A percentile compares a stretch with the other conserved stretches of the same genome.
Conservation (phyloP, 2,888 invertebrate genomes). For the Diplolepis rosae region DNA sequence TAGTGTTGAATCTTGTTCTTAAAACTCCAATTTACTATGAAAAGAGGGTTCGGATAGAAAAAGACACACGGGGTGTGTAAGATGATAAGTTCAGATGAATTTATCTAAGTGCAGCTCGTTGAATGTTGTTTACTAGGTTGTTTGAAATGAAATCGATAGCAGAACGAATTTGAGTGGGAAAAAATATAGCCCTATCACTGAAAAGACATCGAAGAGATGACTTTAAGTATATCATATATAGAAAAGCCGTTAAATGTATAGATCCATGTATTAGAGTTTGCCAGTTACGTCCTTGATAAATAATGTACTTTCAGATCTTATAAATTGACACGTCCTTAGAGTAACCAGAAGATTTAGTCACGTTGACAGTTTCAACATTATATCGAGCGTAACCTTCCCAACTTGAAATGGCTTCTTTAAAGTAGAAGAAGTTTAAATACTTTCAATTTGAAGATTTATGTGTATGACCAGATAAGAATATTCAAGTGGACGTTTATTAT, state of each 20-base stretch:
- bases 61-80: no score
- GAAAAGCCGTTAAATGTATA: conserved; percentile 13
- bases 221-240: conserved; percentile 11
- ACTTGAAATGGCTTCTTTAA: not conserved
- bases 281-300: not conserved
- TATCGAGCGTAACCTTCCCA: not conserved
- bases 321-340: conserved; percentile 20
- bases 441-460: not conserved
- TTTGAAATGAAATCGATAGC: conserved; percentile 35
- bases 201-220: not conserved
- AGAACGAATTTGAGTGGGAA: conserved; percentile 4
- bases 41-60: no score
- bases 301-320: conserved; percentile 3
- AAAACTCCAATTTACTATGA: no score
- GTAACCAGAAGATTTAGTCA: not conserved
- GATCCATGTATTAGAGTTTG: conserved; percentile 6
- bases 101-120: conserved; percentile 28
- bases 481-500: no score
- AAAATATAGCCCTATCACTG: conserved; percentile 10
- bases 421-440: not conserved
- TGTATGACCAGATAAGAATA: no score
- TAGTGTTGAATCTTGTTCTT: no score
- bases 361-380: not conserved
- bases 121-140: conserved; percentile 35
- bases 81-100: no score